Evolutionary conservation across 2,797 vertebrate species (phyloP).

Genomic region (Astyanax mexicanus): DNA sequence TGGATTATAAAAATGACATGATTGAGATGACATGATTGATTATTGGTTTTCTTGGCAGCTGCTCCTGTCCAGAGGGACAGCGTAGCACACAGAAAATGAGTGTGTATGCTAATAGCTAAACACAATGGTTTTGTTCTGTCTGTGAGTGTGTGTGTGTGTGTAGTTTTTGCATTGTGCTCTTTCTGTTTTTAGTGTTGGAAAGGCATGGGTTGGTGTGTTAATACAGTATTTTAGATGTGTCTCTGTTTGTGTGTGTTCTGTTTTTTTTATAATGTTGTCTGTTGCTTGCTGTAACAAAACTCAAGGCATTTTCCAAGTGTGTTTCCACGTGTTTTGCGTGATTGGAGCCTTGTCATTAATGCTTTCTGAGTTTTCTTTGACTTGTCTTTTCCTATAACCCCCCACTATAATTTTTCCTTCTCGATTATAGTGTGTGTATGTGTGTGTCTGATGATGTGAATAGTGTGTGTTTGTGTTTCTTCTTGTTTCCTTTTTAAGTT

Average conservation of each 20-base stretch:
- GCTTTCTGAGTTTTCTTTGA: constrained; percentile 5
- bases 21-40: constrained; percentile 49
- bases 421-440: constrained; percentile 30
- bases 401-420: neutral
- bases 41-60: constrained; percentile 72
- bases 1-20: neutral
- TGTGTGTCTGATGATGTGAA: constrained; percentile 51
- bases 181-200: constrained; percentile 12
- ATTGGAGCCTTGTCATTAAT: neutral
- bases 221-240: neutral
- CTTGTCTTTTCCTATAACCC: neutral
- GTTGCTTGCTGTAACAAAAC: constrained; percentile 34
- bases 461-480: constrained; percentile 60
- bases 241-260: constrained; percentile 6
- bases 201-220: constrained; percentile 36
- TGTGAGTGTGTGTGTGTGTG: constrained; percentile 58
- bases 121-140: constrained; percentile 60
- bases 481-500: neutral
- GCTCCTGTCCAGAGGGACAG: constrained; percentile 68
- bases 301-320: constrained; percentile 44
- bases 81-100: constrained; percentile 52
- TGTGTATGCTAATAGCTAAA: constrained; percentile 63
- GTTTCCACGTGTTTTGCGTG: constrained; percentile 39
- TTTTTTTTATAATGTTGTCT: constrained; percentile 58
- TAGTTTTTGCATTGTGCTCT: constrained; percentile 33